Conservation (phyloP, 2,797 vertebrate genomes). For the Balearica regulorum region DNA sequence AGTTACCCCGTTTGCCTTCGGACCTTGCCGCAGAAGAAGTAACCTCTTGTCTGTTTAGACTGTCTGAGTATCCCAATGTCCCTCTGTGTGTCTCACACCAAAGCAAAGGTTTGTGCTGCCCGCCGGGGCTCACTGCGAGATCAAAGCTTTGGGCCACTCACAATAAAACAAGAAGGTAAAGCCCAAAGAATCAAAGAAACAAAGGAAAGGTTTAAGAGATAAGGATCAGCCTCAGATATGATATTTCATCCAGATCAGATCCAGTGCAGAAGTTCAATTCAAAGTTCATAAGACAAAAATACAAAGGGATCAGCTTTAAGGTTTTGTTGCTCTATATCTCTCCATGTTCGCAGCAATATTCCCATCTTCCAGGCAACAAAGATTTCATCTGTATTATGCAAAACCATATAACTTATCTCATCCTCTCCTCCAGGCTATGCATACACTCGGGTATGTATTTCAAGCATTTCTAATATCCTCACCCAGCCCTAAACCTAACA, state of each 20-base stretch:
- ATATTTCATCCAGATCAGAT: slow-evolving; percentile 96
- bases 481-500: background rate
- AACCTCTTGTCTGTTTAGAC: slow-evolving; percentile 71
- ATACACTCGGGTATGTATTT: background rate
- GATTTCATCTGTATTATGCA: background rate
- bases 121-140: slow-evolving; percentile 73
- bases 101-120: slow-evolving; percentile 75
- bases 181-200: slow-evolving; percentile 90
- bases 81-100: slow-evolving; percentile 59
- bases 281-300: slow-evolving; percentile 77
- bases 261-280: slow-evolving; percentile 89
- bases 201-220: slow-evolving; percentile 98
- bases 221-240: slow-evolving; percentile 93
- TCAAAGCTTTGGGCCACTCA: slow-evolving; percentile 88
- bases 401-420: background rate
- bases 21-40: slow-evolving; percentile 67
- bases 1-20: slow-evolving; percentile 68
- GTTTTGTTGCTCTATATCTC: slow-evolving; percentile 41
- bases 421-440: slow-evolving; percentile 5
- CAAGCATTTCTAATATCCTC: background rate
- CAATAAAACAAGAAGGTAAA: slow-evolving; percentile 85
- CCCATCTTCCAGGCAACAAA: slow-evolving; percentile 65
- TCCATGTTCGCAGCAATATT: background rate
- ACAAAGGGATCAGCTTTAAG: slow-evolving; percentile 69
- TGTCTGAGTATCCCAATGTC: slow-evolving; percentile 52